Evolutionary conservation across 1,140 invertebrate genomes (phyloP).

Genomic region (Ericerus pela): DNA sequence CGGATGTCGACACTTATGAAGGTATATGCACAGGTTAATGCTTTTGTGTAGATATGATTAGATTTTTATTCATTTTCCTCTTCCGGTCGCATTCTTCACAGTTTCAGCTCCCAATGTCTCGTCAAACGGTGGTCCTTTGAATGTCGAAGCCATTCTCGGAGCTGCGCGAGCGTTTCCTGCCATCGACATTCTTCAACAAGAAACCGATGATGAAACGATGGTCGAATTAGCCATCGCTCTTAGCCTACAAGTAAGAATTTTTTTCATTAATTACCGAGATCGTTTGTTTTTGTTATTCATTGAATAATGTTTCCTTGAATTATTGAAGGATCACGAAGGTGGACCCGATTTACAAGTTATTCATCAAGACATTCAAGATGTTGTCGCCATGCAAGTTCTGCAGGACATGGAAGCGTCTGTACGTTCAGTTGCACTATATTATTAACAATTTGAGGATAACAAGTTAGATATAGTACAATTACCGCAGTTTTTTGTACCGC

Average conservation of each 20-base stretch:
- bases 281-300: no score
- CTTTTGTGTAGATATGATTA: no score
- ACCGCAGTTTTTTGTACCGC: no score
- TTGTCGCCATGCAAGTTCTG: conserved; percentile 32
- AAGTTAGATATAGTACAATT: no score
- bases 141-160: conserved; percentile 42
- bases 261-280: not conserved
- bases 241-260: conserved; percentile 56
- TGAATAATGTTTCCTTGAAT: no score
- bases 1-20: conserved; percentile 27
- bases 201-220: conserved; percentile 91
- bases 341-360: conserved; percentile 20
- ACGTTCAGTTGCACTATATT: conserved; percentile 18
- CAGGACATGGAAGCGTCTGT: conserved; percentile 34
- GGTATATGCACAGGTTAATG: not conserved
- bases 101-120: conserved; percentile 24
- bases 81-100: no score
- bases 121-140: conserved; percentile 23
- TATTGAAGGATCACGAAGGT: not conserved
- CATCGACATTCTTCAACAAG: conserved; percentile 72
- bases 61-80: no score
- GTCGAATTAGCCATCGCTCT: conserved; percentile 89
- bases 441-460: not conserved
- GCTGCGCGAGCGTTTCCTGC: conserved; percentile 45
- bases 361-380: conserved; percentile 30